These are phyloP conservation scores for Leptinotarsa undecemlineata DNA, from an alignment of 1,140 invertebrate genomes.

Conservation along the genomic window DNA sequence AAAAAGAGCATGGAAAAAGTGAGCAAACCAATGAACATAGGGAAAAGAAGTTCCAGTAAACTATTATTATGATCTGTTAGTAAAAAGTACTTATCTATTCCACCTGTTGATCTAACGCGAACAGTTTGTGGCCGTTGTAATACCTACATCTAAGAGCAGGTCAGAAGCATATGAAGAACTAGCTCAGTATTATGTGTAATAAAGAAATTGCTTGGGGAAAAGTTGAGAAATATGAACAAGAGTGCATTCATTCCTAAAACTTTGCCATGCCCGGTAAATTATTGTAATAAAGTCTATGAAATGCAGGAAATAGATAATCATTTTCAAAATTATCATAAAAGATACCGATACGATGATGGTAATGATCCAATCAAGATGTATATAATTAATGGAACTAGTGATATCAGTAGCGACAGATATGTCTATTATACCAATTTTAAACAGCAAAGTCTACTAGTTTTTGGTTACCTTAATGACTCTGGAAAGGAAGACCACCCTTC, in stretches of 20 bases:
- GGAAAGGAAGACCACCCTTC: too few species aligned
- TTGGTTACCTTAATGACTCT: background rate
- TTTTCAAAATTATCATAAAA: background rate
- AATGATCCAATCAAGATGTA: too few species aligned
- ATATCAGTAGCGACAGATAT: background rate
- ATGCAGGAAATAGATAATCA: background rate
- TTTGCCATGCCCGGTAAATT: background rate
- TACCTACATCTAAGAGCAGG: background rate
- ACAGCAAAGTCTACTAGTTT: background rate
- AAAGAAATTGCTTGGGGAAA: background rate
- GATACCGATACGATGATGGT: too few species aligned
- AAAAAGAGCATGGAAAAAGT: too few species aligned
- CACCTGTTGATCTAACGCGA: background rate
- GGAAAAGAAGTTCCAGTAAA: too few species aligned
- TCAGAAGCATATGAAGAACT: conserved; percentile 7
- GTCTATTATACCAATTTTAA: background rate
- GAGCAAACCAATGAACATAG: too few species aligned
- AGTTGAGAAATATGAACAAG: background rate
- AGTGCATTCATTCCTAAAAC: background rate
- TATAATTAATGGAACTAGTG: too few species aligned
- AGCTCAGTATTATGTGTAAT: too few species aligned
- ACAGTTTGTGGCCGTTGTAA: conserved; percentile 19
- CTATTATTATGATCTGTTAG: background rate
- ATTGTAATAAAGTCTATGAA: background rate
- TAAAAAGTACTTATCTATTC: conserved; percentile 14